These are phyloP conservation scores for Fragum fragum DNA, from an alignment of 2,888 invertebrate genomes.

Conservation along the genomic window DNA sequence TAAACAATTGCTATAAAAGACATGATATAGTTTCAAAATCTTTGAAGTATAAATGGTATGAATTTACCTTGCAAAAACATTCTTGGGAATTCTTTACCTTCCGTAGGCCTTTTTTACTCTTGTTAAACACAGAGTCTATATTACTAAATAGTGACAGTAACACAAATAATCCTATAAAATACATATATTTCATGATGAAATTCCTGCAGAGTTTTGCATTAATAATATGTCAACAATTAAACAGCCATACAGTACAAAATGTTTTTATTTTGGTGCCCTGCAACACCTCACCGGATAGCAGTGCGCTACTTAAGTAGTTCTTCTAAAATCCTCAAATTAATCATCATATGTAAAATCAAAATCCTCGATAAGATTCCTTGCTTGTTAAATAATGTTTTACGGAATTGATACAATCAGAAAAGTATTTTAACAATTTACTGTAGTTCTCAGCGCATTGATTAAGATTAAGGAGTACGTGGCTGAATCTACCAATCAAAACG, in stretches of 20 bases:
- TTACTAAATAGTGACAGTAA: background rate
- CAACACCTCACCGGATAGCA: conserved; percentile 60
- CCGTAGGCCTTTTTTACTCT: conserved; percentile 68
- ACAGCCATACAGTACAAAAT: conserved; percentile 6
- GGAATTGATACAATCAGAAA: no score
- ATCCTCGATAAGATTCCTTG: no score
- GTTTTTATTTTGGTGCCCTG: conserved; percentile 62
- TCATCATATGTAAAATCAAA: background rate
- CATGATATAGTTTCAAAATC: no score
- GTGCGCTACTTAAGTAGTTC: conserved; percentile 42
- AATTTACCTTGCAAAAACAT: conserved; percentile 83
- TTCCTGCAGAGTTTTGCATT: background rate
- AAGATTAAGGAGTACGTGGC: conserved; percentile 59
- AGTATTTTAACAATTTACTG: no score
- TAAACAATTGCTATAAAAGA: no score
- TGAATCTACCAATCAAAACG: conserved; percentile 9
- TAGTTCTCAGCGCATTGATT: conserved; percentile 43
- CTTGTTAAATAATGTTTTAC: no score
- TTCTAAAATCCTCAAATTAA: background rate
- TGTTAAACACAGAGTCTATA: conserved; percentile 43
- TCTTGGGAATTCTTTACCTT: conserved; percentile 49
- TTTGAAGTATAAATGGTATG: no score
- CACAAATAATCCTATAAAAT: background rate
- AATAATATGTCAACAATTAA: background rate
- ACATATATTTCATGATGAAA: conserved; percentile 3